Conservation (phyloP, 2,113 vertebrate genomes). For the Machaerirhynchus nigripectus region DNA sequence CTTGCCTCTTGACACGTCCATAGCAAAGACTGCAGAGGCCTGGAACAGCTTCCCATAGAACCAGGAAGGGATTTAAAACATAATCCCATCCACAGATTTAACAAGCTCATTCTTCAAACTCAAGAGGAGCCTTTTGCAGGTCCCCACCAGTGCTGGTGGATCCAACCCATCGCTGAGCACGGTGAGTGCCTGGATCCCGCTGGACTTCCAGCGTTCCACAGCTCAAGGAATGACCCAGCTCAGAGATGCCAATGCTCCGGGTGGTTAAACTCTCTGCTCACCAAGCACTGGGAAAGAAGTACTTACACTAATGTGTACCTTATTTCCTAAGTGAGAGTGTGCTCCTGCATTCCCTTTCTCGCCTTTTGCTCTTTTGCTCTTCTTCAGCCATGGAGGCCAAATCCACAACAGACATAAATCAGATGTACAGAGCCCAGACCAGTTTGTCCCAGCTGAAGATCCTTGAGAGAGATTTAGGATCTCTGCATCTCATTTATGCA, state of each 20-base stretch:
- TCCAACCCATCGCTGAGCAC: rapidly evolving
- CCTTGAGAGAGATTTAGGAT: background rate
- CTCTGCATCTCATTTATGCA: background rate
- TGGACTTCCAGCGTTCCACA: background rate
- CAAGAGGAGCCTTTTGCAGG: background rate
- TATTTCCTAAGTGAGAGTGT: background rate
- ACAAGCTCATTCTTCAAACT: background rate
- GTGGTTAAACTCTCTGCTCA: background rate
- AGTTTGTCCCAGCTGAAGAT: background rate
- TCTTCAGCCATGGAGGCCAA: background rate
- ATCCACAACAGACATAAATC: background rate
- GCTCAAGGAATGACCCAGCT: background rate
- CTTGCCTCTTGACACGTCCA: background rate
- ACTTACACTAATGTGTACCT: rapidly evolving
- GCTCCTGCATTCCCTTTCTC: background rate
- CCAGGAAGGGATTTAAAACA: background rate
- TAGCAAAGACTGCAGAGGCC: background rate
- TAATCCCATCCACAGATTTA: background rate
- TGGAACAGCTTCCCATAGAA: background rate
- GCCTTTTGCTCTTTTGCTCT: background rate
- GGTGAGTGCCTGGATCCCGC: rapidly evolving
- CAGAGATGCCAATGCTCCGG: background rate
- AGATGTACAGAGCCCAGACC: background rate
- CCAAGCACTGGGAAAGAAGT: background rate
- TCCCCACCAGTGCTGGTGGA: background rate